Percentiles rank a stretch among this genome's conserved stretches.
Evolutionary conservation across 2,113 vertebrate genomes (phyloP).

Genomic region (Himantopus leucocephalus): DNA sequence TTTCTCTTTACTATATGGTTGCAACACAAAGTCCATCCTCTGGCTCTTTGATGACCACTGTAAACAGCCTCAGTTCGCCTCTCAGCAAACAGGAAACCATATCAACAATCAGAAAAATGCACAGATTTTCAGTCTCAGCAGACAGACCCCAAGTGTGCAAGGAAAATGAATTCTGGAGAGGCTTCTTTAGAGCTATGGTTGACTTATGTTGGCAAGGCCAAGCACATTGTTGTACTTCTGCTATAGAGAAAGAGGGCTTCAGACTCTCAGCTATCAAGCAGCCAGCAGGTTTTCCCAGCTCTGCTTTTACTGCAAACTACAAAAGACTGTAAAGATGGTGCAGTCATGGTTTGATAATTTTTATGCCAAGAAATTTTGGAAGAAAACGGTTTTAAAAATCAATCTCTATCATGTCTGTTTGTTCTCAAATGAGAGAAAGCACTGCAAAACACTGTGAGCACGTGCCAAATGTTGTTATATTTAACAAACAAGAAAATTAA

Average conservation of each 20-base stretch:
- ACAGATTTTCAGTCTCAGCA: background rate
- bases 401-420: background rate
- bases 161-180: background rate
- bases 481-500: background rate
- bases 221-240: background rate
- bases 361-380: background rate
- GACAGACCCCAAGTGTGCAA: background rate
- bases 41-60: background rate
- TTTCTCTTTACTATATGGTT: background rate
- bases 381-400: background rate
- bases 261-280: background rate
- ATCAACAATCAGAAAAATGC: background rate
- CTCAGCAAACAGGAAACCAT: background rate
- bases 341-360: background rate
- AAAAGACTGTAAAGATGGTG: background rate
- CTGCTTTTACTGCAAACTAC: background rate
- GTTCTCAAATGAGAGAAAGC: background rate
- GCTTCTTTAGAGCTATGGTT: background rate
- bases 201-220: background rate
- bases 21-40: background rate
- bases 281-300: background rate
- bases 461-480: background rate
- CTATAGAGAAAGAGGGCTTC: background rate
- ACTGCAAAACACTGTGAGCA: background rate
- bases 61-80: background rate